Evolutionary conservation across 1,140 invertebrate species (phyloP).

Genomic region (Drosophila elegans): DNA sequence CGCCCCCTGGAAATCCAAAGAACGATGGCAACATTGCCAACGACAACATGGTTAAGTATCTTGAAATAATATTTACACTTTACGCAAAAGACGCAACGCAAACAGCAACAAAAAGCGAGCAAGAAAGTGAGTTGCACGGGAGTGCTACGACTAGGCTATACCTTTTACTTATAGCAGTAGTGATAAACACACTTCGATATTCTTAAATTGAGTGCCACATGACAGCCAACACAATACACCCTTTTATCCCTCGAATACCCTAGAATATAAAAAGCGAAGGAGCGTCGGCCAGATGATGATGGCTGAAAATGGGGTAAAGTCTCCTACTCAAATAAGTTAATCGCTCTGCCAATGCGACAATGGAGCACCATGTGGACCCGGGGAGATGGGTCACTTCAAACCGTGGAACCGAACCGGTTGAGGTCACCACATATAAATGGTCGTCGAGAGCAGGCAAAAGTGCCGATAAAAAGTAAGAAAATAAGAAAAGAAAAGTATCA

Average conservation of each 20-base stretch:
- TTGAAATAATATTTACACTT: constrained; percentile 82
- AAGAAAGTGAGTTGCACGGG: too few species aligned
- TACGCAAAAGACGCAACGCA: constrained; percentile 71
- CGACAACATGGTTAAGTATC: constrained; percentile 76
- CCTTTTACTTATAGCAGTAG: neutral
- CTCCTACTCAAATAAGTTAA: constrained; percentile 71
- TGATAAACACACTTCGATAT: neutral
- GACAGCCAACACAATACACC: neutral
- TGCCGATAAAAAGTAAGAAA: constrained; percentile 25
- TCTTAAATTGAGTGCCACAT: neutral
- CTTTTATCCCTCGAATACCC: neutral
- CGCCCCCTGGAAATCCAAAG: neutral
- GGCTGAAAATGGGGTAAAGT: neutral
- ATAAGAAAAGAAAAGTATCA: constrained; percentile 11
- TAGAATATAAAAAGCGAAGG: neutral
- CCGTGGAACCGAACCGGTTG: constrained; percentile 33
- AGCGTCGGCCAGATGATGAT: neutral
- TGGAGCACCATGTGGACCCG: constrained; percentile 1
- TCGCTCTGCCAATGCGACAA: constrained; percentile 64
- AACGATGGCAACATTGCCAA: constrained; percentile 29
- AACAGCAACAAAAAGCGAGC: constrained; percentile 49
- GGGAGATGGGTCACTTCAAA: neutral
- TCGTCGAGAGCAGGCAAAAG: neutral
- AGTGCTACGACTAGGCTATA: neutral
- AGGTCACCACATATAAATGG: constrained; percentile 20